Evolutionary conservation across 1,140 invertebrate species (phyloP).

Genomic region (Danaus plexippus): DNA sequence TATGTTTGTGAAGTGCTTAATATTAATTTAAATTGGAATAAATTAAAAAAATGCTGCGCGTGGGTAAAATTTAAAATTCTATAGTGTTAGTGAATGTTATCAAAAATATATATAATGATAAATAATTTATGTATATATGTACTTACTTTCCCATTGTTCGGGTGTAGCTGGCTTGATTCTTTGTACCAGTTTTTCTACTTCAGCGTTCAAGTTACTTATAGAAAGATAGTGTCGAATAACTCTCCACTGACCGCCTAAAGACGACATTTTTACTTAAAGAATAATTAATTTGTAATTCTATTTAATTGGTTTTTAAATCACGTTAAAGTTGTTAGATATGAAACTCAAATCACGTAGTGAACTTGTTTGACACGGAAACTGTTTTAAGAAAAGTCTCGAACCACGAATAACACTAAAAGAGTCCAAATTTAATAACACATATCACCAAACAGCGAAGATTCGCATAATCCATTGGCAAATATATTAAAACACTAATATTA

Average conservation of each 20-base stretch:
- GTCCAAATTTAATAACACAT: slow-evolving; percentile 5
- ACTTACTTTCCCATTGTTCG: slow-evolving; percentile 66
- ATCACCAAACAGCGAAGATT: slow-evolving; percentile 12
- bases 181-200: slow-evolving; percentile 59
- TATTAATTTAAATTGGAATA: too few relatives aligned
- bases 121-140: slow-evolving; percentile 4
- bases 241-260: slow-evolving; percentile 57
- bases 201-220: slow-evolving; percentile 47
- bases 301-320: too few relatives aligned
- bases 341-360: slow-evolving; percentile 21
- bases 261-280: slow-evolving; percentile 44
- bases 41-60: too few relatives aligned
- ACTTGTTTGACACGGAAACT: slow-evolving; percentile 13
- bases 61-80: too few relatives aligned
- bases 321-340: too few relatives aligned
- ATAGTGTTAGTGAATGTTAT: neutral
- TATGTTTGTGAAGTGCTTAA: too few relatives aligned
- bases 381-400: slow-evolving; percentile 10
- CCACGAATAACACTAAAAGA: slow-evolving; percentile 13
- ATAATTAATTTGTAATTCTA: too few relatives aligned
- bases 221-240: slow-evolving; percentile 60
- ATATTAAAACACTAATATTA: slow-evolving; percentile 32
- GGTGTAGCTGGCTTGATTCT: slow-evolving; percentile 55
- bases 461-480: slow-evolving; percentile 31
- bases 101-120: slow-evolving; percentile 1